Percentiles rank a stretch among this genome's conserved stretches.
Evolutionary conservation across 2,113 vertebrate genomes (phyloP).

Genomic region (Carollia perspicillata): DNA sequence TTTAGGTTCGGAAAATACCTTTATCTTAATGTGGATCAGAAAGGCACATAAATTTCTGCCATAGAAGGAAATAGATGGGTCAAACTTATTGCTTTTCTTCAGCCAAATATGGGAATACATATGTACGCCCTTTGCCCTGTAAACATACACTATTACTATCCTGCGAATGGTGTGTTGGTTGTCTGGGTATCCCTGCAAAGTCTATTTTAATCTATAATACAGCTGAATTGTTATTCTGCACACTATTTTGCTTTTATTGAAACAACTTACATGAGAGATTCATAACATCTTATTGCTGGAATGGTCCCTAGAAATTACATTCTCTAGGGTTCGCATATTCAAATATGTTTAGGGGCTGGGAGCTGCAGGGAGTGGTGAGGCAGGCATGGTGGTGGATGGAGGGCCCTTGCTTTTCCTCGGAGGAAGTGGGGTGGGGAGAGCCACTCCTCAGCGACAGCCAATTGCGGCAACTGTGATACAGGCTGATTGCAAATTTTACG

Average conservation of each 20-base stretch:
- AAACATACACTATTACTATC: not conserved
- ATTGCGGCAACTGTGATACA: not conserved
- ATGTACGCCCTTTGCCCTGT: not conserved
- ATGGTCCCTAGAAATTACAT: not conserved
- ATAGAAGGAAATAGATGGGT: not conserved
- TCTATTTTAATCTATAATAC: not conserved
- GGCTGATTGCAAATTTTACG: not conserved
- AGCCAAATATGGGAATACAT: not conserved
- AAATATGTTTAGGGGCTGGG: not conserved
- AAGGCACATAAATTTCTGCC: constrained; percentile 18
- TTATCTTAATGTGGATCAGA: not conserved
- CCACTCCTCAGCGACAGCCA: not conserved
- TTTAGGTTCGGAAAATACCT: not conserved
- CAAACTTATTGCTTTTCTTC: not conserved
- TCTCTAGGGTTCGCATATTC: not conserved
- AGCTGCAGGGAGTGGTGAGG: not conserved
- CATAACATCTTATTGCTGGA: not conserved
- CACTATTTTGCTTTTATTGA: not conserved
- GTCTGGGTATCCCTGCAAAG: not conserved
- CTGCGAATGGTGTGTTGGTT: not conserved
- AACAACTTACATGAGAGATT: not conserved
- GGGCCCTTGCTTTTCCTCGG: not conserved
- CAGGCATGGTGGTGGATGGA: not conserved
- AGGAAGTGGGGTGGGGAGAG: not conserved
- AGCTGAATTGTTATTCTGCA: not conserved